Evolutionary conservation across 2,113 vertebrate species (phyloP).

Genomic region (Chamaetylas fuelleborni): DNA sequence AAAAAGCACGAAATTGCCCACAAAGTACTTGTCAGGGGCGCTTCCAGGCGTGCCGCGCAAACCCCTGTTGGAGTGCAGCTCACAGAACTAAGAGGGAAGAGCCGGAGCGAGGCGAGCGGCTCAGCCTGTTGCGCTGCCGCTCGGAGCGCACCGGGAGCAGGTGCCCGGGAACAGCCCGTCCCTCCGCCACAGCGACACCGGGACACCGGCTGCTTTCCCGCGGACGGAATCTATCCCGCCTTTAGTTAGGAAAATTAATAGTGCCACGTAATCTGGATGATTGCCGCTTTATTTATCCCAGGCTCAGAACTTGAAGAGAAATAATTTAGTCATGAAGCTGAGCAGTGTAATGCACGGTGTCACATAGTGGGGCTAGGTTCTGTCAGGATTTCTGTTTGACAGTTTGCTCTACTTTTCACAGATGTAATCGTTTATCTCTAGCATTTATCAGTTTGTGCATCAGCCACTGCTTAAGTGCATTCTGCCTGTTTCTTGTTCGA

Average conservation of each 20-base stretch:
- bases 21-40: rapidly evolving
- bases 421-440: not conserved
- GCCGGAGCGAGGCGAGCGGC: rapidly evolving
- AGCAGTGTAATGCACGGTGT: rapidly evolving
- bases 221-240: rapidly evolving
- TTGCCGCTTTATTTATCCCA: not conserved
- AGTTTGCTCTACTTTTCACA: not conserved
- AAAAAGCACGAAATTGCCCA: rapidly evolving
- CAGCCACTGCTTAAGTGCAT: not conserved
- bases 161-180: not conserved
- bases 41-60: not conserved
- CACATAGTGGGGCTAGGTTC: rapidly evolving
- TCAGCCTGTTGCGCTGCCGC: rapidly evolving
- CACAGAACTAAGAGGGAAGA: rapidly evolving
- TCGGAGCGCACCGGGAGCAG: rapidly evolving
- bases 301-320: not conserved
- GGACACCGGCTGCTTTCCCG: not conserved
- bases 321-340: rapidly evolving
- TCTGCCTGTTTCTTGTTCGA: not conserved
- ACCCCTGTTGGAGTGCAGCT: rapidly evolving
- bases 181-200: not conserved
- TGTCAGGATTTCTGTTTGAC: too few relatives aligned
- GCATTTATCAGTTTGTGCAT: not conserved
- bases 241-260: too few relatives aligned
- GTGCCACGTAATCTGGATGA: not conserved